phyloP scores from a whole-genome alignment of 2,797 vertebrate genomes.

The Psittacula echo region DNA sequence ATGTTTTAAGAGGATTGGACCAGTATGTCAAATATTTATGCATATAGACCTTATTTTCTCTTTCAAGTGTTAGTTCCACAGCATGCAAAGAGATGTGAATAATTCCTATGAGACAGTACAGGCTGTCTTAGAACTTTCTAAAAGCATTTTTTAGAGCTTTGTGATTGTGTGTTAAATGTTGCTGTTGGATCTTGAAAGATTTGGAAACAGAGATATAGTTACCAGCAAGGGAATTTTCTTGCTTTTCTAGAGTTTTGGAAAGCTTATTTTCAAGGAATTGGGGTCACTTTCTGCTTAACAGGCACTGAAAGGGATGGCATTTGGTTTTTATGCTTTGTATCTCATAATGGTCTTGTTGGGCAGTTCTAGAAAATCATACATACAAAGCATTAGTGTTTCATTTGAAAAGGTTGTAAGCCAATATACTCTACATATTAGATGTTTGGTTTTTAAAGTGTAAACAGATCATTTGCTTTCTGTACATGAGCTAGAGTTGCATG shows the following conservation, averaged over 20 bases:
- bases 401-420: slow-evolving; percentile 8
- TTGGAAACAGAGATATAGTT: slow-evolving; percentile 30
- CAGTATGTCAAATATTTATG: slow-evolving; percentile 58
- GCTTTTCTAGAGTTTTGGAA: slow-evolving; percentile 16
- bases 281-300: slow-evolving; percentile 23
- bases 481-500: neutral
- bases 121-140: slow-evolving; percentile 33
- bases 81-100: neutral
- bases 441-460: neutral
- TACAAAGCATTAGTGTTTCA: neutral
- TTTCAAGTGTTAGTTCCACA: slow-evolving; percentile 45
- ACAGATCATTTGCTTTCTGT: slow-evolving; percentile 12
- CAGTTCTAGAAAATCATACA: neutral
- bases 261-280: slow-evolving; percentile 22
- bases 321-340: neutral
- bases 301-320: neutral
- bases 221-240: slow-evolving; percentile 23
- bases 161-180: slow-evolving; percentile 29
- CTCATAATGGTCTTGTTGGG: neutral
- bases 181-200: slow-evolving; percentile 49
- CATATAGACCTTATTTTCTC: slow-evolving; percentile 42
- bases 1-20: slow-evolving; percentile 28
- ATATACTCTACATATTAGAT: neutral
- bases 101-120: slow-evolving; percentile 44
- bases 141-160: slow-evolving; percentile 56